Evolutionary conservation across 1,140 invertebrate species (phyloP), one percentile per base, ranked within the genome.

Genomic region (Leptonema lineaticorne): DNA sequence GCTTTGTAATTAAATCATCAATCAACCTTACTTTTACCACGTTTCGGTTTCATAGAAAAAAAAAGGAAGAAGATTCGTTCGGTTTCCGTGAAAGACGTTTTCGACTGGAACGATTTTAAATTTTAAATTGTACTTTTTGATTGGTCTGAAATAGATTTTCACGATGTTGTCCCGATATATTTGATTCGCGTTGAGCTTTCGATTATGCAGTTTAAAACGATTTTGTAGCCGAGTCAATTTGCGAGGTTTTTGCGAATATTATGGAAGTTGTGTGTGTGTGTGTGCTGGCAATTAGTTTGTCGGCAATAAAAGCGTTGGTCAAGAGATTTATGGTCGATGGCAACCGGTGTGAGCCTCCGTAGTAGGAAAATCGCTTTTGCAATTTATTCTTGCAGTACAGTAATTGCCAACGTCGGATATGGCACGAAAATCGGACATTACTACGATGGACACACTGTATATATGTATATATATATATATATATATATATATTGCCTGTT

Each of bases 271-370:
- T n/a, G n/a, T n/a, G 27, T 67, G 65, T 67, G 59, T 59, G 59
- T 53, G 60, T 59, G 29, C 46, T 58, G 56, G 65, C 65, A 67
- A 67, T 67, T 67, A 67, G 65, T 67, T 59, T 46, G 26, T 20
- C 24, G 56, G 56, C 65, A 59, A 59, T 67, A 67, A 67, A 46
- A 2, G 8, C 20, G 16, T 22, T 63, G 18, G 63, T 26, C n/a
- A 29, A 26, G 28, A 66, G 41, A 66, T 66, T 66, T 66, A 66
- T 53, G 48, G 56, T 18, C 24, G n/a, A 26, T 26, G 28, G 26
- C 24, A 11, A 58, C n/a, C n/a, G n/a, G n/a, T n/a, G 20, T 6
- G 9, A 41, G 58, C 58, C 59, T 62, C 59, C 33, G 59, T 37
- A 60, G 58, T 60, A 60, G 58, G 58, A 60, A 60, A 30, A 62